Base-by-base conservation (phyloP, 2,113 vertebrate species). In the Dasyornis broadbenti region DNA sequence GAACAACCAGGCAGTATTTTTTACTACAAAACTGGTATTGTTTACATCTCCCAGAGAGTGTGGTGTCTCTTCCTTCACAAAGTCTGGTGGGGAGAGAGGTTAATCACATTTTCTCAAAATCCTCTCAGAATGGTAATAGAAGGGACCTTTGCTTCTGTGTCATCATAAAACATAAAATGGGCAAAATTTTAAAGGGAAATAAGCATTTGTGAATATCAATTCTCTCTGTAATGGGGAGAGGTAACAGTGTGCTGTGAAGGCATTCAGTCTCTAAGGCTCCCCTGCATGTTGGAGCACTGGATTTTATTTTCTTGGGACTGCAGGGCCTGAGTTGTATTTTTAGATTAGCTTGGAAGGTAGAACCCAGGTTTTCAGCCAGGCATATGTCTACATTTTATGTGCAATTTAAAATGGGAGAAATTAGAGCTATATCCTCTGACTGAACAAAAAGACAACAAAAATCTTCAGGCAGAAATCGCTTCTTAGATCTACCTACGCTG, bases 381-480 rank as follows among this genome's bases (percentile, higher is more conserved):
- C 11, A 0, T 52, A 60, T 21, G 33, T 49, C 33, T 66, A 54
- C 5, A 2, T 63, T 81, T 81, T 73, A 30, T 75, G 42, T 42
- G 42, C 68, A 50, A 3, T 86, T 86, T 88, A 39, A 91, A 93
- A 78, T n/a, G 54, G 60, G 47, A 90, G 35, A 73, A 94, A 89
- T 78, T 33, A 88, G 64, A 73, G 39, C 24, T 23, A 35, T 61
- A 65, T 50, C 54, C 60, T 75, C 85, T 0, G 0, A 50, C 7
- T 13, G 69, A 95, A 78, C 65, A 91, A 86, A 94, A 91, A 89
- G 86, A 82, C 72, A 92, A 77, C 35, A 84, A 89, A 90, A 89
- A 95, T 89, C 86, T 95, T 75, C 81, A 71, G 94, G 92, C 91
- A 91, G 77, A 81, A 78, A 89, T 81, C 42, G 79, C 57, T 76